These are phyloP conservation scores for Callyntrura sp. DNA, from an alignment of 2,888 invertebrate genomes.

Conservation along the genomic window DNA sequence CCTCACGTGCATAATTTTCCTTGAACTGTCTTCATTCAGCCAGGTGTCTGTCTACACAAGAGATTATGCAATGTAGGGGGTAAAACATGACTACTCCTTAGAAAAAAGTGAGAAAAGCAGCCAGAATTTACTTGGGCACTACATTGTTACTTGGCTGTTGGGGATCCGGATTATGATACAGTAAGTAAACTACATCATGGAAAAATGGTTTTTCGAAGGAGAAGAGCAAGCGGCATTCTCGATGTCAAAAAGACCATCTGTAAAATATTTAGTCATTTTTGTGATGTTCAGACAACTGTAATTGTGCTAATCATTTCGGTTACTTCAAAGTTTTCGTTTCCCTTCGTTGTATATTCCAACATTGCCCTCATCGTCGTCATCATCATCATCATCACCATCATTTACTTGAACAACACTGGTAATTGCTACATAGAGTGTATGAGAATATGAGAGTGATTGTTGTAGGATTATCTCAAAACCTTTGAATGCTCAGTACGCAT, in stretches of 20 bases:
- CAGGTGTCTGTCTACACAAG: conserved; percentile 22
- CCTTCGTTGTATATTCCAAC: neutral
- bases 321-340: conserved; percentile 62
- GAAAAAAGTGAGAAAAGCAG: conserved; percentile 45
- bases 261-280: conserved; percentile 69
- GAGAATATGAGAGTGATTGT: neutral
- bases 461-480: conserved; percentile 19
- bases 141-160: neutral
- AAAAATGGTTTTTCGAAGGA: neutral
- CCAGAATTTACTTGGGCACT: conserved; percentile 15
- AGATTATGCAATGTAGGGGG: conserved; percentile 45
- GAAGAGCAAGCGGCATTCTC: conserved; percentile 24
- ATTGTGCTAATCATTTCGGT: conserved; percentile 78
- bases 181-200: neutral
- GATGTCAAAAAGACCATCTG: conserved; percentile 61
- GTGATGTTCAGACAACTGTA: conserved; percentile 68
- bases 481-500: neutral
- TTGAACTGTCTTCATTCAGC: neutral
- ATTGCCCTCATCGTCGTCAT: neutral
- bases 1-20: conserved; percentile 24
- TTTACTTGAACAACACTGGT: conserved; percentile 22
- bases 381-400: conserved; percentile 2
- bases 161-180: neutral
- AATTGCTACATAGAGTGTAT: conserved; percentile 13
- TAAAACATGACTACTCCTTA: neutral